phyloP scores from a whole-genome alignment of 1,140 invertebrate species.

The Pseudomyrmex cubaensis region DNA sequence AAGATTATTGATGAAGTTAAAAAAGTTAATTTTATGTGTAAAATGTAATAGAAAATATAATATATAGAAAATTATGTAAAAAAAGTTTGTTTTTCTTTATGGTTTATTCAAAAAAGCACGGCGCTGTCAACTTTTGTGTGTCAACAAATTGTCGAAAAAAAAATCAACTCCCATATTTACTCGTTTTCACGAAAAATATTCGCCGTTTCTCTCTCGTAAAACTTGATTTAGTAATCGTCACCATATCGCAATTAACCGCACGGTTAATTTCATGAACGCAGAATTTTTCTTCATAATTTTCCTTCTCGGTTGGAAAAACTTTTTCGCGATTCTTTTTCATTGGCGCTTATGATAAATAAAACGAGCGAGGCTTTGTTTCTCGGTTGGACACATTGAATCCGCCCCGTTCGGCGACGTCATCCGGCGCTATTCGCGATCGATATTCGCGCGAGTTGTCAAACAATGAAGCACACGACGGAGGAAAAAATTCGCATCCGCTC shows the following conservation, averaged over 20 bases:
- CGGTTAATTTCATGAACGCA: neutral
- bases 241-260: slow-evolving; percentile 3
- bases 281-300: neutral
- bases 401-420: slow-evolving; percentile 44
- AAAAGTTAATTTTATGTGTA: too few species aligned
- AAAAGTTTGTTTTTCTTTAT: too few species aligned
- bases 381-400: slow-evolving; percentile 48
- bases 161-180: neutral
- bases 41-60: too few species aligned
- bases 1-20: too few species aligned
- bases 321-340: slow-evolving; percentile 11
- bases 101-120: too few species aligned
- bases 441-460: slow-evolving; percentile 47
- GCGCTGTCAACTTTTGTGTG: too few species aligned
- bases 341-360: slow-evolving; percentile 36
- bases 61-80: too few species aligned
- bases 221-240: neutral
- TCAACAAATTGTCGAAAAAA: too few species aligned
- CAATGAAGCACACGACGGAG: slow-evolving; percentile 18
- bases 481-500: slow-evolving; percentile 38
- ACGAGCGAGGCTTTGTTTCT: slow-evolving; percentile 41
- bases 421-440: slow-evolving; percentile 49
- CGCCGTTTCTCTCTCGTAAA: neutral
- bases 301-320: slow-evolving; percentile 11
- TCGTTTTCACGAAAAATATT: neutral